phyloP scores from a whole-genome alignment of 1,140 invertebrate species.

The Apis laboriosa region DNA sequence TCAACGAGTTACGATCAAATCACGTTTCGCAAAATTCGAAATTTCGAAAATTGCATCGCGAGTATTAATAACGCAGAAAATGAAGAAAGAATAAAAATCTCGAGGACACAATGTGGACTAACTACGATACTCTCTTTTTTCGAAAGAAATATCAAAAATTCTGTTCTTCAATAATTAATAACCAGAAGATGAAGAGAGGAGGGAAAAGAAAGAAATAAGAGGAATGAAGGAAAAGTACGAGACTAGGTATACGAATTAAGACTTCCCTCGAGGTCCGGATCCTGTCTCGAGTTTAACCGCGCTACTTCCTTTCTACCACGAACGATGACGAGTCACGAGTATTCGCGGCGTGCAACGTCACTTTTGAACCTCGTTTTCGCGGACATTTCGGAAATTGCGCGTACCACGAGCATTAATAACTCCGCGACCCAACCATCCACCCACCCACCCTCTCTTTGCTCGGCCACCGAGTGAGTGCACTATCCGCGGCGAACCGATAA shows the following conservation, averaged over 20 bases:
- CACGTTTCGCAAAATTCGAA: too few relatives aligned
- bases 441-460: background rate
- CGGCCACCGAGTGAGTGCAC: background rate
- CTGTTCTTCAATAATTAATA: too few relatives aligned
- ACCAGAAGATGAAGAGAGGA: too few relatives aligned
- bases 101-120: too few relatives aligned
- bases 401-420: constrained; percentile 24
- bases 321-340: background rate
- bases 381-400: constrained; percentile 29
- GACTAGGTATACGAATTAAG: constrained; percentile 7
- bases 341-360: background rate
- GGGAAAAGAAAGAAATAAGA: background rate
- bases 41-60: too few relatives aligned
- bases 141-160: too few relatives aligned
- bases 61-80: too few relatives aligned
- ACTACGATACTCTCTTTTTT: too few relatives aligned
- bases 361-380: background rate
- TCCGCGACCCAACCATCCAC: background rate
- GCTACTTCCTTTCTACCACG: background rate
- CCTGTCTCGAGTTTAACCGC: background rate
- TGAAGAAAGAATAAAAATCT: too few relatives aligned
- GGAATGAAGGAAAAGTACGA: background rate
- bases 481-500: background rate
- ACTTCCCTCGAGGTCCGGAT: background rate
- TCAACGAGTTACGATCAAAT: too few relatives aligned